Evolutionary conservation across 2,888 invertebrate genomes (phyloP).

Genomic region (Hydrotaea cyrtoneurina): DNA sequence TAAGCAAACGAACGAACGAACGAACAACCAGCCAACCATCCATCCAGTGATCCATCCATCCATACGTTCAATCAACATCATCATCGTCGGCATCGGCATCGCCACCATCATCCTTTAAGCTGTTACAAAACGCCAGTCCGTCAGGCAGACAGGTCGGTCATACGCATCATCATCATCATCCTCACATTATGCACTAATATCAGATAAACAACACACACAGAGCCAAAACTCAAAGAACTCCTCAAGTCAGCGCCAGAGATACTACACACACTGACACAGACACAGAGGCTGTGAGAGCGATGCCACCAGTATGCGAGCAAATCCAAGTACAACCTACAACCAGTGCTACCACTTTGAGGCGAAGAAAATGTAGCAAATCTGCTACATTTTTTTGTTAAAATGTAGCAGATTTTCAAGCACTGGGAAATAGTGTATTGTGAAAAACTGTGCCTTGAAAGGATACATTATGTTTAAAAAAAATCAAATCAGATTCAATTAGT

Average conservation of each 20-base stretch:
- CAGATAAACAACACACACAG: constrained; percentile 34
- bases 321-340: constrained; percentile 31
- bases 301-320: not conserved
- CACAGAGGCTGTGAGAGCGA: no score
- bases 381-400: no score
- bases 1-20: not conserved
- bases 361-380: no score
- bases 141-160: constrained; percentile 57
- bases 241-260: constrained; percentile 37
- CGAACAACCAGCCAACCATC: constrained; percentile 37
- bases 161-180: constrained; percentile 52
- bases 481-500: no score
- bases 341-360: no score
- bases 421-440: no score
- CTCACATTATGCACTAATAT: constrained; percentile 53
- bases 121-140: no score
- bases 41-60: constrained; percentile 59
- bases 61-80: constrained; percentile 59
- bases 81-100: not conserved
- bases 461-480: no score
- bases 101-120: not conserved
- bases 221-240: constrained; percentile 60
- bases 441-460: no score
- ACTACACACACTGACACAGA: not conserved
- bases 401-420: no score